Evolutionary conservation across 1,140 invertebrate genomes (phyloP).

Genomic region (Leptopilina boulardi): DNA sequence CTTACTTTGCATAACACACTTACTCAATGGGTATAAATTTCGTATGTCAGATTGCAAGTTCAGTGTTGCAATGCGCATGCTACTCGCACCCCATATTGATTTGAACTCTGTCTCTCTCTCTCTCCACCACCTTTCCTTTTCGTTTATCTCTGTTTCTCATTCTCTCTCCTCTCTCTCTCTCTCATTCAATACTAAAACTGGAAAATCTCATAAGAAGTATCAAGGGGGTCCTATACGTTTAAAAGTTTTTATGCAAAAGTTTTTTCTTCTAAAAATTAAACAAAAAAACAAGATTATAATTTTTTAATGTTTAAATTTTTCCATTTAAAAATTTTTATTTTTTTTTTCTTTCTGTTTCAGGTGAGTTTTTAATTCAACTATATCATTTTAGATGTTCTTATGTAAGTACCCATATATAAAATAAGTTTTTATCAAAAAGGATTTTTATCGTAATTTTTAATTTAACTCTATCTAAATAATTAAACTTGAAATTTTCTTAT

Average conservation of each 20-base stretch:
- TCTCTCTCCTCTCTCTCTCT: too few relatives aligned
- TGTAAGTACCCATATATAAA: neutral
- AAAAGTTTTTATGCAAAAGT: too few relatives aligned
- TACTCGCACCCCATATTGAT: conserved; percentile 66
- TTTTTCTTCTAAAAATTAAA: too few relatives aligned
- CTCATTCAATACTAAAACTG: conserved; percentile 15
- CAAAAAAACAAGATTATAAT: too few relatives aligned
- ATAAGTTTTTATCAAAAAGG: neutral
- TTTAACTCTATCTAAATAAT: neutral
- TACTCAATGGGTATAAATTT: conserved; percentile 31
- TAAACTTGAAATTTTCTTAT: neutral
- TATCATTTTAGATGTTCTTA: neutral
- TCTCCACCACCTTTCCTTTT: neutral
- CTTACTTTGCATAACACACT: neutral
- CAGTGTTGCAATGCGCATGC: conserved; percentile 64
- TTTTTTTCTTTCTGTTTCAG: neutral
- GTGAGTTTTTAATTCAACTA: neutral
- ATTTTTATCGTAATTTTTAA: conserved; percentile 1
- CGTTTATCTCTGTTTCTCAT: conserved; percentile 27
- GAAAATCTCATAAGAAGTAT: neutral
- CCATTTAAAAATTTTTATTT: too few relatives aligned
- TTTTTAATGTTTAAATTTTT: too few relatives aligned
- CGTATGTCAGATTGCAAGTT: conserved; percentile 20
- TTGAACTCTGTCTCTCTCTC: conserved; percentile 43
- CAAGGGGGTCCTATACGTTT: neutral